A percentile compares a stretch with the other conserved stretches of the same genome.
phyloP scores from a whole-genome alignment of 2,797 vertebrate species.

The Dermochelys coriacea region DNA sequence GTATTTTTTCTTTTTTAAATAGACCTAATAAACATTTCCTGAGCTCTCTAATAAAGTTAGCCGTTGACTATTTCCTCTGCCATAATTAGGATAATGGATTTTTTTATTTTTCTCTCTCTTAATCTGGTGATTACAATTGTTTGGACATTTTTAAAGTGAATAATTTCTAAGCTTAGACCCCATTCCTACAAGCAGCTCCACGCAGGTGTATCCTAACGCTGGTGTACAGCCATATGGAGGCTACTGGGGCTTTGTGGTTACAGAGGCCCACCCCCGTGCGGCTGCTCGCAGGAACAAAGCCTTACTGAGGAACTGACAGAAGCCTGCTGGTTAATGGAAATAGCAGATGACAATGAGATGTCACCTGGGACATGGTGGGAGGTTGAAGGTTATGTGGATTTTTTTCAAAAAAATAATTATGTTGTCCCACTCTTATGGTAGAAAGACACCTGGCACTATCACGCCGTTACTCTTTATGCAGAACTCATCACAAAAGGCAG shows the following conservation, averaged over 20 bases:
- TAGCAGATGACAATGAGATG: neutral
- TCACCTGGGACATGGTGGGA: neutral
- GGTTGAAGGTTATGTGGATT: neutral
- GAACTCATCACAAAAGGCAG: neutral
- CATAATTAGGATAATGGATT: neutral
- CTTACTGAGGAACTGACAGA: neutral
- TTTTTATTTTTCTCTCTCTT: neutral
- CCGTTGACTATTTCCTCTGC: neutral
- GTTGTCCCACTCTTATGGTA: neutral
- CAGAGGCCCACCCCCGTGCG: neutral
- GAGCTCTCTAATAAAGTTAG: neutral
- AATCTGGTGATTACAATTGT: neutral
- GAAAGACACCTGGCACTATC: neutral
- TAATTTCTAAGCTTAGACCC: neutral
- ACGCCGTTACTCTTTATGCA: rapidly evolving
- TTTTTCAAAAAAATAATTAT: neutral
- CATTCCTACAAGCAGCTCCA: neutral
- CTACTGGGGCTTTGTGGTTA: neutral
- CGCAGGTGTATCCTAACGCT: neutral
- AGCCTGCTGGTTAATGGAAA: neutral
- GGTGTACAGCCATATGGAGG: neutral
- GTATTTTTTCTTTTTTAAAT: neutral
- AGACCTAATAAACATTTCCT: neutral
- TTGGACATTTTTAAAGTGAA: neutral
- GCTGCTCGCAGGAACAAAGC: neutral